Evolutionary conservation across 2,113 vertebrate species (phyloP), one percentile per base, ranked within the genome.

Genomic region (Lepus europaeus): DNA sequence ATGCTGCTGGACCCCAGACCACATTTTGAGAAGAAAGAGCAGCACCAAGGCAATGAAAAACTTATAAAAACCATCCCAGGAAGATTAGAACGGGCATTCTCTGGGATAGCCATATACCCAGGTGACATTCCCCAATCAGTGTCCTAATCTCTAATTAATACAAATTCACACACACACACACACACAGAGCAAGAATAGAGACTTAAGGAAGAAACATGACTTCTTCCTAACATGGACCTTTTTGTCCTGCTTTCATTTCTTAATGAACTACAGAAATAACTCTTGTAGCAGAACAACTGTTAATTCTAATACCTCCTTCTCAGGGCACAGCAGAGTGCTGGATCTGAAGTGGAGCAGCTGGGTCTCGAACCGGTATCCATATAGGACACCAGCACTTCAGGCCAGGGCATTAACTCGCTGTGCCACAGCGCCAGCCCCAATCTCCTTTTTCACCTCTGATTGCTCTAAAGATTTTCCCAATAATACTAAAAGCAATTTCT

Each of bases 381-480:
- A 45, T 45, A 45, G 45, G 45, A 45, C 6, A 5, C 45, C 6
- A 45, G 45, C 6, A 1, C 45, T 45, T 45, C 45, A 45, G 45
- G 45, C 45, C 45, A 45, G 45, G 45, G 45, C 45, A 45, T 45
- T 45, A 45, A 45, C 45, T 5, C 45, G 45, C 45, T 45, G 45
- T 45, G 45, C 7, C 45, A 45, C 6, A 45, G 45, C 45, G 6
- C 45, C 45, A 45, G 45, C 45, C 45, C 6, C 45, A 45, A 45
- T 7, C 45, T 45, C 45, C 45, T 45, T 45, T 45, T 45, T 53
- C 36, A 68, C 36, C 31, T 64, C 77, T 45, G 17, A 33, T 77
- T 45, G 45, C 45, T 83, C 69, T 29, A 64, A 93, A 83, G 29
- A 69, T 93, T 89, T 87, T 79, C 11, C n/a, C 77, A 87, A 53